phyloP scores from a whole-genome alignment of 2,113 vertebrate genomes.

The Parotia lawesii region DNA sequence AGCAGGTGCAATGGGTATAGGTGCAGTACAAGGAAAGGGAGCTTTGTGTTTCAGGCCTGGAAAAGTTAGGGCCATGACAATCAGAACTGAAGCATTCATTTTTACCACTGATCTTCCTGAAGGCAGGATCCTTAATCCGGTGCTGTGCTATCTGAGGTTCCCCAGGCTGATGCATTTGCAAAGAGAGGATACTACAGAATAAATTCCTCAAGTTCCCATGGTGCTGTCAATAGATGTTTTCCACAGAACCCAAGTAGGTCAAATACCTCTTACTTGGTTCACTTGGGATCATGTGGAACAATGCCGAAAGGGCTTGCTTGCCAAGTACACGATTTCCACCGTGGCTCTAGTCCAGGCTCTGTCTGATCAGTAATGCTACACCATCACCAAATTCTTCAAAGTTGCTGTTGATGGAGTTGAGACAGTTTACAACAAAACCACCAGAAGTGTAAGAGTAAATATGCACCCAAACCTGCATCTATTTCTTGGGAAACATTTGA shows the following conservation, averaged over 20 bases:
- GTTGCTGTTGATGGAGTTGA: neutral
- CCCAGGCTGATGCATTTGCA: neutral
- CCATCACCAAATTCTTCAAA: neutral
- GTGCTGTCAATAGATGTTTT: neutral
- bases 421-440: neutral
- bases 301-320: neutral
- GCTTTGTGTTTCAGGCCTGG: neutral
- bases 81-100: neutral
- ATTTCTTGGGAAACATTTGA: neutral
- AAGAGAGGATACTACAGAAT: neutral
- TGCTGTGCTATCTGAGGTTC: neutral
- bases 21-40: neutral
- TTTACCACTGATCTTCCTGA: neutral
- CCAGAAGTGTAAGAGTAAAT: neutral
- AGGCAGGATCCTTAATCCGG: neutral
- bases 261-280: neutral
- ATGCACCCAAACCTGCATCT: neutral
- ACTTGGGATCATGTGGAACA: neutral
- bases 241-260: neutral
- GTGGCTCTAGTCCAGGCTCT: neutral
- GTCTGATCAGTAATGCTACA: neutral
- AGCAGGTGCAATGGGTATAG: neutral
- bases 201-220: neutral
- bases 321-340: neutral
- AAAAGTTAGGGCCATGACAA: neutral